A percentile compares a stretch with the other conserved stretches of the same genome.
phyloP scores from a whole-genome alignment of 2,113 vertebrate genomes.

The Pituophis catenifer region DNA sequence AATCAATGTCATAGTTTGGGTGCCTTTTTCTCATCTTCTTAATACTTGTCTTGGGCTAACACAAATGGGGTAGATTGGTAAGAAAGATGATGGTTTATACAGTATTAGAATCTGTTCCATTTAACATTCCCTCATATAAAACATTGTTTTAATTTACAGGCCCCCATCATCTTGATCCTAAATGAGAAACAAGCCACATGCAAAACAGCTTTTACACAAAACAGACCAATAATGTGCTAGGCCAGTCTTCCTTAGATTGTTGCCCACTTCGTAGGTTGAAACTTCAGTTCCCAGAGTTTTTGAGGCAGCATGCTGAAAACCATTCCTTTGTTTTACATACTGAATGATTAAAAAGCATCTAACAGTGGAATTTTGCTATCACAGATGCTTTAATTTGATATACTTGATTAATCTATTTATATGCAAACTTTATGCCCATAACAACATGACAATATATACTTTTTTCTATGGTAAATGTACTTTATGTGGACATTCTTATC shows the following conservation, averaged over 20 bases:
- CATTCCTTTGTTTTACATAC: neutral
- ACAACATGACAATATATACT: neutral
- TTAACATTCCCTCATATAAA: neutral
- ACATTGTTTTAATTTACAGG: constrained; percentile 40
- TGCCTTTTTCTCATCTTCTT: constrained; percentile 24
- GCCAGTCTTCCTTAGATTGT: neutral
- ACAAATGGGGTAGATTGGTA: neutral
- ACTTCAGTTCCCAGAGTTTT: neutral
- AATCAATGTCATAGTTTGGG: neutral
- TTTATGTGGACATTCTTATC: neutral
- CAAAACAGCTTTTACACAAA: neutral
- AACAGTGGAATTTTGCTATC: neutral
- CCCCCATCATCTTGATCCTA: constrained; percentile 12
- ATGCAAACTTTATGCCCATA: neutral
- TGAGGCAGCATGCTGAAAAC: neutral
- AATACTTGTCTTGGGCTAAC: constrained; percentile 7
- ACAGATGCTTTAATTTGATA: neutral
- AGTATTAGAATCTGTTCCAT: constrained; percentile 28
- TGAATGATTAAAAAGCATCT: neutral
- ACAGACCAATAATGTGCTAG: neutral
- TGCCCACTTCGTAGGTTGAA: neutral
- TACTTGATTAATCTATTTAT: neutral
- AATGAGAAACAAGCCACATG: constrained; percentile 4
- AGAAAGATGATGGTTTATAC: neutral
- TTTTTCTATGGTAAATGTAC: neutral